A percentile compares a stretch with the other conserved stretches of the same genome.
Evolutionary conservation across 2,888 invertebrate genomes (phyloP).

Genomic region (Pachydiplax longipennis): DNA sequence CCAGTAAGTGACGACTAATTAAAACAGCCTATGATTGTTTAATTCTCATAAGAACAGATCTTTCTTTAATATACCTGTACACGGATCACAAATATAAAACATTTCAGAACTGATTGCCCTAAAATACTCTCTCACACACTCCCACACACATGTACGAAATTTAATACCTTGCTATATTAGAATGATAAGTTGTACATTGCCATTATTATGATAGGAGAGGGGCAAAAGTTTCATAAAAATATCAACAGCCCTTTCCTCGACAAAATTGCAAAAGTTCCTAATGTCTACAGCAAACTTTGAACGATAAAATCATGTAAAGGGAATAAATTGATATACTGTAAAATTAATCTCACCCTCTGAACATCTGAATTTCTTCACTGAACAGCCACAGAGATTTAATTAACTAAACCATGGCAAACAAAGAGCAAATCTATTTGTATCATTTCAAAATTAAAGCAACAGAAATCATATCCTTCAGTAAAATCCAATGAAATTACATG

Average conservation of each 20-base stretch:
- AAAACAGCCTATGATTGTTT: background rate
- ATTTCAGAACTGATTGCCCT: background rate
- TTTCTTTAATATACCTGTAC: background rate
- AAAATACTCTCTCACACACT: background rate
- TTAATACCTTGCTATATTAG: background rate
- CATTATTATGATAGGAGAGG: background rate
- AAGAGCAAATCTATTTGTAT: background rate
- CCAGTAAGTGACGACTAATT: background rate
- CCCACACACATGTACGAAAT: background rate
- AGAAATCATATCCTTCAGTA: background rate
- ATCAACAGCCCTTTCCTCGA: constrained; percentile 1
- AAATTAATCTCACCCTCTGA: background rate
- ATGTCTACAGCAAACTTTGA: background rate
- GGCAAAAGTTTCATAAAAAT: constrained; percentile 6
- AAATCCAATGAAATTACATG: constrained; percentile 29
- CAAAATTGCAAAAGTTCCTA: background rate
- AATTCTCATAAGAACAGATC: background rate
- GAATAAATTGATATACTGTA: background rate
- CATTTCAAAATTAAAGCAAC: constrained; percentile 10
- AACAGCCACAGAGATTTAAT: background rate
- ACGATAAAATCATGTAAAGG: background rate
- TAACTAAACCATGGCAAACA: constrained; percentile 20
- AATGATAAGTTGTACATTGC: background rate
- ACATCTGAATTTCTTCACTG: background rate
- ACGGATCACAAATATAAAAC: constrained; percentile 16